Evolutionary conservation across 2,113 vertebrate genomes (phyloP).

Genomic region (Polyodon spathula): DNA sequence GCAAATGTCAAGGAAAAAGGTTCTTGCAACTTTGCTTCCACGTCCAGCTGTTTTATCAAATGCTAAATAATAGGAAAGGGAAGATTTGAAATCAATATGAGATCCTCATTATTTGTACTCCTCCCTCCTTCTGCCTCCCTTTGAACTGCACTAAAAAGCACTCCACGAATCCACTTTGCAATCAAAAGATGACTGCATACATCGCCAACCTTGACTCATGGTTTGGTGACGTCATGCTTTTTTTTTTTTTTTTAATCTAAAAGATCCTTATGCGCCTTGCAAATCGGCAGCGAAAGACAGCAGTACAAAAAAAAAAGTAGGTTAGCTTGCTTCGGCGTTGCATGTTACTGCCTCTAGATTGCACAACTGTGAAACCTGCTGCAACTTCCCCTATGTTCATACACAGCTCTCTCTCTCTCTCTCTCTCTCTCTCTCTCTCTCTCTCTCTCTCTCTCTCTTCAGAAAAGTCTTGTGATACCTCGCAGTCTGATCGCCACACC

Average conservation of each 20-base stretch:
- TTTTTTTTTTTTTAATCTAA: constrained; percentile 31
- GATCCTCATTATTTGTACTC: constrained; percentile 18
- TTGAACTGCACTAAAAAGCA: constrained; percentile 19
- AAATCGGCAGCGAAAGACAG: constrained; percentile 16
- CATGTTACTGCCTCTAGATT: constrained; percentile 40
- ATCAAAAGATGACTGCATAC: constrained; percentile 53
- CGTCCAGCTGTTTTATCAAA: neutral
- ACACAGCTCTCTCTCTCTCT: constrained; percentile 24
- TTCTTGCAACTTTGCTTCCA: neutral
- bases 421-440: constrained; percentile 18
- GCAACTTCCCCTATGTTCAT: constrained; percentile 28
- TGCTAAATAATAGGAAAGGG: constrained; percentile 33
- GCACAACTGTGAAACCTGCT: constrained; percentile 24
- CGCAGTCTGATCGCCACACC: constrained; percentile 43
- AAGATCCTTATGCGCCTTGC: constrained; percentile 20
- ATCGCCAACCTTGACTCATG: constrained; percentile 62
- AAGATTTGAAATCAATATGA: neutral
- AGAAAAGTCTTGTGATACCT: constrained; percentile 57
- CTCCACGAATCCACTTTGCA: constrained; percentile 40
- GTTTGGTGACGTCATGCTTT: constrained; percentile 56
- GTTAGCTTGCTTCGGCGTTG: constrained; percentile 21
- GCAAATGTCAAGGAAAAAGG: constrained; percentile 12
- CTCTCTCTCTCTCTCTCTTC: constrained; percentile 32
- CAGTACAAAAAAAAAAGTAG: constrained; percentile 23
- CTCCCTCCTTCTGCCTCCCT: constrained; percentile 20